A percentile compares a stretch with the other conserved stretches of the same genome.
Evolutionary conservation across 2,888 invertebrate genomes (phyloP).

Genomic region (Drosophila mimetica): DNA sequence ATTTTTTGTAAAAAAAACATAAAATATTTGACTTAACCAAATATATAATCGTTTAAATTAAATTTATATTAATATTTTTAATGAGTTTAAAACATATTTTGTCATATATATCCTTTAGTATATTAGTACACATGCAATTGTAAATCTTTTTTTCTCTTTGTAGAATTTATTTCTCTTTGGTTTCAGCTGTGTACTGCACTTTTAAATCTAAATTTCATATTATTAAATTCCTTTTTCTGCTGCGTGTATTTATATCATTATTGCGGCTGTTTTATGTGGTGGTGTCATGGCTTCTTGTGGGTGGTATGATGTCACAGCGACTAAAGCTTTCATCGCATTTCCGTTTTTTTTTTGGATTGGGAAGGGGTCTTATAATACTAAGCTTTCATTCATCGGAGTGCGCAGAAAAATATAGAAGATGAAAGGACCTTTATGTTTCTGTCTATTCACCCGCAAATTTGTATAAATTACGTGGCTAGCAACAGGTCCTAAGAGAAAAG

Average conservation of each 20-base stretch:
- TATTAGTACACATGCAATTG: no score
- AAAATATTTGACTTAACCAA: no score
- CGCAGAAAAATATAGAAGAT: background rate
- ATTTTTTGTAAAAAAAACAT: no score
- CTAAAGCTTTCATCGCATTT: constrained; percentile 23
- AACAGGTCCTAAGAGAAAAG: no score
- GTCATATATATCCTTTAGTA: no score
- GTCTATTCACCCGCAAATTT: background rate
- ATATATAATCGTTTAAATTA: no score
- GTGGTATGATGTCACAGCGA: constrained; percentile 41
- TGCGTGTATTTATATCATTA: constrained; percentile 13
- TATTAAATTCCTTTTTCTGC: background rate
- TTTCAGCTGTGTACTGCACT: no score
- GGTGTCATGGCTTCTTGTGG: constrained; percentile 17
- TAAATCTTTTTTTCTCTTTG: no score
- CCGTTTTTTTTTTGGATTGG: constrained; percentile 23
- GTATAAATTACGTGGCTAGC: constrained; percentile 7
- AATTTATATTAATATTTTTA: no score
- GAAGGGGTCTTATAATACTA: background rate
- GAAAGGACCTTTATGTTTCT: constrained; percentile 18
- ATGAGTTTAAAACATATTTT: no score
- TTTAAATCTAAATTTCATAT: no score
- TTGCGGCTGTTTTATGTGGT: constrained; percentile 11
- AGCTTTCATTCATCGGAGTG: constrained; percentile 15
- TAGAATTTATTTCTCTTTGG: no score